Percentiles rank a stretch among this genome's conserved stretches.
These are phyloP conservation scores for Lamellibrachia satsuma DNA, from an alignment of 2,888 invertebrate species.

Conservation along the genomic window DNA sequence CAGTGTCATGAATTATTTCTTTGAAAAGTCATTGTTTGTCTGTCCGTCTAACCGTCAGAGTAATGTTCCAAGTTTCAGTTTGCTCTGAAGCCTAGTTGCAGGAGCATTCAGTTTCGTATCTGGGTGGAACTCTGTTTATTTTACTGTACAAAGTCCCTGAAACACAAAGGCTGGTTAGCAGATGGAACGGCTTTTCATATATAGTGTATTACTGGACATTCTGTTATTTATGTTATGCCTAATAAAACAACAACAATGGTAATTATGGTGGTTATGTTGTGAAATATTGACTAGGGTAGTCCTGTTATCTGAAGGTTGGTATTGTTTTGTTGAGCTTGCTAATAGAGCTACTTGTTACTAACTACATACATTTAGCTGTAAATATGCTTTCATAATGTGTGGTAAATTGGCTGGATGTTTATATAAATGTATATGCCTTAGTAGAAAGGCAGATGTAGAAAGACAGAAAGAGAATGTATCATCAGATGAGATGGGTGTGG, in stretches of 20 bases:
- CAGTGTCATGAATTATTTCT: neutral
- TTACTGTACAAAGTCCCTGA: no score
- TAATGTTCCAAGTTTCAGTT: no score
- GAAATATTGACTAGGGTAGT: neutral
- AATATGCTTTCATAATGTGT: neutral
- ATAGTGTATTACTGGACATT: neutral
- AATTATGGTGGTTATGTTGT: neutral
- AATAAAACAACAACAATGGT: neutral
- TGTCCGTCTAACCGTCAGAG: neutral
- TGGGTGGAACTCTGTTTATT: no score
- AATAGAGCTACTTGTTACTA: neutral
- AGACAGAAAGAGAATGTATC: neutral
- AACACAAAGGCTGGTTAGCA: no score
- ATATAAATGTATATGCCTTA: no score
- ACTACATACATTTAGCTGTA: neutral
- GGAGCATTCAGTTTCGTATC: no score
- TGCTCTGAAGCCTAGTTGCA: no score
- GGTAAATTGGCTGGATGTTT: neutral
- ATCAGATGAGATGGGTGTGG: neutral
- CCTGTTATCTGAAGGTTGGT: neutral
- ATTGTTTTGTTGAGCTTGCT: neutral
- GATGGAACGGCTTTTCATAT: neutral
- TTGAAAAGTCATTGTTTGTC: neutral
- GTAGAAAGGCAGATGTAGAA: no score
- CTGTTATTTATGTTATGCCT: neutral